Percentiles rank a stretch among this genome's conserved stretches.
Conservation (phyloP, 2,888 invertebrate genomes). For the Trachelus stipa region DNA sequence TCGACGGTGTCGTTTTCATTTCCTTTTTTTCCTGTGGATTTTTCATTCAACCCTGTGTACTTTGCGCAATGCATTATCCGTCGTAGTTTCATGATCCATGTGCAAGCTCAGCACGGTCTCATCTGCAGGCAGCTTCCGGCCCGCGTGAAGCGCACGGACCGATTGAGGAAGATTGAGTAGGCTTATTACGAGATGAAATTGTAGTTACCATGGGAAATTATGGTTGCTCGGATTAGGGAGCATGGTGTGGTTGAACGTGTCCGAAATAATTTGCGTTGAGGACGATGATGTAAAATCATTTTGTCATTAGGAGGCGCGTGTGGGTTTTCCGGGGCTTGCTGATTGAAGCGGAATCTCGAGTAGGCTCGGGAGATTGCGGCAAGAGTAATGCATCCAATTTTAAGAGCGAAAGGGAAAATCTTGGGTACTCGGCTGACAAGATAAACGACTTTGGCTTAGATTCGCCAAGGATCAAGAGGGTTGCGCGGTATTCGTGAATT, state of each 20-base stretch:
- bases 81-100: not conserved
- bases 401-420: slow-evolving; percentile 7
- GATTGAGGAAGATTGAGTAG: not conserved
- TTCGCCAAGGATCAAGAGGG: not conserved
- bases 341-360: slow-evolving; percentile 21
- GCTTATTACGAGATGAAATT: not conserved
- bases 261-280: not conserved
- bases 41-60: not conserved
- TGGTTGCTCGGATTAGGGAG: not conserved
- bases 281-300: slow-evolving; percentile 23
- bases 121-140: not conserved
- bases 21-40: not conserved
- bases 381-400: slow-evolving; percentile 16
- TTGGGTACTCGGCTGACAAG: slow-evolving; percentile 8
- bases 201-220: not conserved
- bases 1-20: not conserved
- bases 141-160: not conserved
- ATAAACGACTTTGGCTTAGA: slow-evolving; percentile 10
- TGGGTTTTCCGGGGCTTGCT: slow-evolving; percentile 2
- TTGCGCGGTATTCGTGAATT: not conserved
- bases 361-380: slow-evolving; percentile 15
- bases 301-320: slow-evolving; percentile 26
- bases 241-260: not conserved
- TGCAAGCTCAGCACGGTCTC: not conserved
- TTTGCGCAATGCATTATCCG: not conserved